Conservation (phyloP, 92 coral and sea anemone genomes). For the Umimayanthus kanabou region DNA sequence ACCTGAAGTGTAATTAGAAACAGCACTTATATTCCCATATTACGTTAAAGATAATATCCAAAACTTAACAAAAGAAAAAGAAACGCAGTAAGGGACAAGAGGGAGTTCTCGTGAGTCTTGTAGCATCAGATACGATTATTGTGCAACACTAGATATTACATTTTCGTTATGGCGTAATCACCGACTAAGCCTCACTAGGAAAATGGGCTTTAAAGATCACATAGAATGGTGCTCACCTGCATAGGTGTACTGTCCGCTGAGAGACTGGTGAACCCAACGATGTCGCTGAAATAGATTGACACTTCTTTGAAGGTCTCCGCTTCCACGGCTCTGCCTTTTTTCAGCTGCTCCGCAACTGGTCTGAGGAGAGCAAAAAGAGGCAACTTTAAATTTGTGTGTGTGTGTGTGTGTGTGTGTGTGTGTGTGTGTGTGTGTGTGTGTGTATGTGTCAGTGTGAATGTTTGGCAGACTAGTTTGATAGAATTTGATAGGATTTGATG, state of each 20-base stretch:
- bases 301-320: slow-evolving; percentile 93
- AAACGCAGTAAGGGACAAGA: background rate
- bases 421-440: background rate
- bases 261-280: slow-evolving; percentile 89
- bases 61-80: background rate
- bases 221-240: slow-evolving; percentile 62
- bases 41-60: too few relatives aligned
- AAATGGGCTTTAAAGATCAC: too few relatives aligned
- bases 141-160: too few relatives aligned
- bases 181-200: too few relatives aligned
- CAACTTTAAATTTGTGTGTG: background rate
- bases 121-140: too few relatives aligned
- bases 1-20: slow-evolving; percentile 28
- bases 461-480: background rate
- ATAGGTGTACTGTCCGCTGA: slow-evolving; percentile 92
- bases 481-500: background rate
- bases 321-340: slow-evolving; percentile 89
- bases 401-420: background rate
- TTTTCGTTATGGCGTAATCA: too few relatives aligned
- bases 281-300: slow-evolving; percentile 93
- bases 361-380: slow-evolving; percentile 44
- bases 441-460: background rate
- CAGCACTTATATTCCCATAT: too few relatives aligned
- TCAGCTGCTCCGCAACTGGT: slow-evolving; percentile 95
- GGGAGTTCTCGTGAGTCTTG: too few relatives aligned